A percentile compares a stretch with the other conserved stretches of the same genome.
Conservation (phyloP, 2,113 vertebrate genomes). For the Calypte anna region DNA sequence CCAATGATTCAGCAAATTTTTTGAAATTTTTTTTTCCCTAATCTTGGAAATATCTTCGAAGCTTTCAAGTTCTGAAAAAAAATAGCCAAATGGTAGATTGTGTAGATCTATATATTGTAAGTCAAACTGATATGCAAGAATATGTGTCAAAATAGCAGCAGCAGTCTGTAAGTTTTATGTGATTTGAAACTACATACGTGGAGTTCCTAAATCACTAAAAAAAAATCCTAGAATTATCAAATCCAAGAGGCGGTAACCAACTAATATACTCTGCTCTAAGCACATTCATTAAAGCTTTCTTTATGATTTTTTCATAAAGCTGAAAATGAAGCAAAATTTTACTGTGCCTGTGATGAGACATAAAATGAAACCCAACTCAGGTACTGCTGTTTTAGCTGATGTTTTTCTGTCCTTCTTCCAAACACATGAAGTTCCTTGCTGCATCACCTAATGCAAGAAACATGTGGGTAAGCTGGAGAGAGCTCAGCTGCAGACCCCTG, state of each 20-base stretch:
- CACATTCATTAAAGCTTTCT: background rate
- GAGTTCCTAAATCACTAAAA: background rate
- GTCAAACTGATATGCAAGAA: background rate
- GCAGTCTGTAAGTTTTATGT: background rate
- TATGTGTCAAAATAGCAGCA: background rate
- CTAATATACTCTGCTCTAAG: background rate
- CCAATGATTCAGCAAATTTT: background rate
- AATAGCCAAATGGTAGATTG: background rate
- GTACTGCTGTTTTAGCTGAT: background rate
- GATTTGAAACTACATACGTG: background rate
- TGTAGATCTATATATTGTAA: background rate
- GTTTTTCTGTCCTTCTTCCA: background rate
- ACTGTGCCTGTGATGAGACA: background rate
- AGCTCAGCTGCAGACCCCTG: background rate
- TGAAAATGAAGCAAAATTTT: background rate
- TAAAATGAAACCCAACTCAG: background rate
- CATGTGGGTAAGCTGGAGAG: fast-evolving
- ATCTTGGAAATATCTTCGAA: background rate
- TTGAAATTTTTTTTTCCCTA: background rate
- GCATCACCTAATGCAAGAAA: background rate
- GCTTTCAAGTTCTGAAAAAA: background rate
- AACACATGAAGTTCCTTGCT: background rate
- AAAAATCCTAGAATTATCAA: background rate
- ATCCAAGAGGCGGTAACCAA: background rate
- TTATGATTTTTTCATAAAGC: background rate